These are phyloP conservation scores for Genyomyrus donnyi DNA, from an alignment of 2,113 vertebrate genomes.

Conservation along the genomic window DNA sequence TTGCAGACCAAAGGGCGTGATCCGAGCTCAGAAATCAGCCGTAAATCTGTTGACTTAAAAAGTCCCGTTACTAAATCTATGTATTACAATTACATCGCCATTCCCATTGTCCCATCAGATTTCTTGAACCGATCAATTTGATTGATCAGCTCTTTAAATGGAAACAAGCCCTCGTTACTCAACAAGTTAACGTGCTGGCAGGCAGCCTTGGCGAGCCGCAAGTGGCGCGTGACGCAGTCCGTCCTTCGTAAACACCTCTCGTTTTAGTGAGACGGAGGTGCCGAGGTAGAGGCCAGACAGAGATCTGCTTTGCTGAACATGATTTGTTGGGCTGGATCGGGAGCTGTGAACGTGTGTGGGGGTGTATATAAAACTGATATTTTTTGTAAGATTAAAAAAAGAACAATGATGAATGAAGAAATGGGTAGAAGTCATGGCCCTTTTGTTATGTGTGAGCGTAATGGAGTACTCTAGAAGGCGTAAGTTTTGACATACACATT, in stretches of 20 bases:
- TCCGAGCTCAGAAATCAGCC: not conserved
- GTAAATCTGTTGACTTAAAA: not conserved
- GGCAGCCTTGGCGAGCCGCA: not conserved
- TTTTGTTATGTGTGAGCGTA: not conserved
- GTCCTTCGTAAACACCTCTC: not conserved
- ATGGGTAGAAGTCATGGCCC: not conserved
- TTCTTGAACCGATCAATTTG: not conserved
- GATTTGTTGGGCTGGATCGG: constrained; percentile 27
- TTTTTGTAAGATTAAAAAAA: not conserved
- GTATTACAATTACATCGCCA: not conserved
- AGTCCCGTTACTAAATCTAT: not conserved
- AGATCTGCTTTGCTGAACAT: constrained; percentile 16
- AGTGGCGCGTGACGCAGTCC: not conserved
- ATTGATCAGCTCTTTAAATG: not conserved
- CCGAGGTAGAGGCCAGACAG: constrained; percentile 6
- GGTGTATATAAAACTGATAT: not conserved
- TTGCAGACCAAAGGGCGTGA: not conserved
- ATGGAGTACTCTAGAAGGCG: not conserved
- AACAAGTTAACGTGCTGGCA: not conserved
- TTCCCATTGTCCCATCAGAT: not conserved
- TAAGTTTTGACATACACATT: not conserved
- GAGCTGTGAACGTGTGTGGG: constrained; percentile 32
- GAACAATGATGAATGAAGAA: not conserved
- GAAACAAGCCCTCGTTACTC: not conserved
- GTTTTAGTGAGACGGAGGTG: constrained; percentile 16